Evolutionary conservation across 2,113 vertebrate genomes (phyloP).

Genomic region (Siniperca knerii): DNA sequence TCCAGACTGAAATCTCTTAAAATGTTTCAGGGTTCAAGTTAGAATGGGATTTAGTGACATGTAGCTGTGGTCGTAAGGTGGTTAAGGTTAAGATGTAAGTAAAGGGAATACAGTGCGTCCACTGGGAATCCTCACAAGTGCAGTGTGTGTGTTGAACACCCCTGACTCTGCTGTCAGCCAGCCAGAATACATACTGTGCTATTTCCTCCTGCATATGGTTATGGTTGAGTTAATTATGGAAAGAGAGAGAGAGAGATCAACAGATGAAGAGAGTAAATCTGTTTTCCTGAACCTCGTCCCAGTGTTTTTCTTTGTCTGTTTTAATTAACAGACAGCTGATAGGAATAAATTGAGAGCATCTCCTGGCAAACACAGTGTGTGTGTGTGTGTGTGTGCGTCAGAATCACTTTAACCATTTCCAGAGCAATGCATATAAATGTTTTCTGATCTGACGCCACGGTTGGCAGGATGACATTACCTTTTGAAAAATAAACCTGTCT

Average conservation of each 20-base stretch:
- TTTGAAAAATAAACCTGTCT: no score
- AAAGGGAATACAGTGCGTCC: neutral
- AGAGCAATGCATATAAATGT: no score
- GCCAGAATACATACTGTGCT: slow-evolving; percentile 51
- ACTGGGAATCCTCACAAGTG: neutral
- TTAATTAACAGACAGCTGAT: slow-evolving; percentile 72
- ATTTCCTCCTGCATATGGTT: slow-evolving; percentile 65
- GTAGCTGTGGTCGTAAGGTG: neutral
- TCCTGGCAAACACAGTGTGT: slow-evolving; percentile 16
- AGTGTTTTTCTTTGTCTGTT: slow-evolving; percentile 63
- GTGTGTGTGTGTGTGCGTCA: neutral
- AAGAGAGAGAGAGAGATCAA: slow-evolving; percentile 31
- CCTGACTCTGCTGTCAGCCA: slow-evolving; percentile 38
- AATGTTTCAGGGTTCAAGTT: neutral
- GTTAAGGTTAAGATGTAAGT: neutral
- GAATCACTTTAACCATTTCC: slow-evolving; percentile 14
- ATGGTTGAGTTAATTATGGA: slow-evolving; percentile 59
- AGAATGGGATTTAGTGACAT: no score
- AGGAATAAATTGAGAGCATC: slow-evolving; percentile 40
- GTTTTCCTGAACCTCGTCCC: slow-evolving; percentile 61
- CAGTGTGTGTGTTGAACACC: neutral
- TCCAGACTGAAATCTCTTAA: neutral
- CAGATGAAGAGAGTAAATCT: slow-evolving; percentile 63
- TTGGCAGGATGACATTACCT: no score
- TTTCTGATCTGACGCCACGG: no score